phyloP scores from a whole-genome alignment of 1,140 invertebrate genomes.

The Solen grandis region DNA sequence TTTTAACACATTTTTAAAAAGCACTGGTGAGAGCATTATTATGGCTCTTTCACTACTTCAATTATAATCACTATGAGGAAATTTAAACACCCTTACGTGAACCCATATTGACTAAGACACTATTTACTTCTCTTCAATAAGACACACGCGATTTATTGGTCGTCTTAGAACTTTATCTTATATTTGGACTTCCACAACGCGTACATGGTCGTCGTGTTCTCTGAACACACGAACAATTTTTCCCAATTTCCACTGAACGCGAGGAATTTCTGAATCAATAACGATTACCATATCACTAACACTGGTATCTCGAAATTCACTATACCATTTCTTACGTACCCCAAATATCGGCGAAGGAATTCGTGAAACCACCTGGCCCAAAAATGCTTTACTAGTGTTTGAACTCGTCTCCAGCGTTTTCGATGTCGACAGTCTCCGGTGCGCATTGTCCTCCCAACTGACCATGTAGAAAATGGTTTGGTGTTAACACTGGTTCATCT shows the following conservation, averaged over 20 bases:
- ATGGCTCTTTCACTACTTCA: too few relatives aligned
- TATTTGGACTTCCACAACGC: constrained; percentile 4
- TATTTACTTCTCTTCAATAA: too few relatives aligned
- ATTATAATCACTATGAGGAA: too few relatives aligned
- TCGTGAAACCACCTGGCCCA: constrained; percentile 44
- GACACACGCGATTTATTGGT: not conserved
- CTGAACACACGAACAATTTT: not conserved
- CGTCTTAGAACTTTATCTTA: not conserved
- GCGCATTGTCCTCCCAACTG: constrained; percentile 27
- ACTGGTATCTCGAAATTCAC: not conserved
- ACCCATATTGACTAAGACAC: too few relatives aligned
- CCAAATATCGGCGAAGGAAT: constrained; percentile 18
- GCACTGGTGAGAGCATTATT: too few relatives aligned
- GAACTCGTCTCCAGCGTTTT: constrained; percentile 36
- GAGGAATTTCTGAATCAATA: not conserved
- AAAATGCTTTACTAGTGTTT: constrained; percentile 43
- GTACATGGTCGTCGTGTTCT: not conserved
- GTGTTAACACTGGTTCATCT: constrained; percentile 25
- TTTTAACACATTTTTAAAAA: too few relatives aligned
- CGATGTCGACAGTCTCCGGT: constrained; percentile 7
- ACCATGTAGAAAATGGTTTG: constrained; percentile 39
- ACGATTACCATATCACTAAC: not conserved
- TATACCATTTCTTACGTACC: constrained; percentile 4
- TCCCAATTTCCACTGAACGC: constrained; percentile 6
- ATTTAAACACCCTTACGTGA: too few relatives aligned